These are phyloP conservation scores for Aldrovandia affinis DNA, from an alignment of 2,797 vertebrate genomes.

Conservation along the genomic window DNA sequence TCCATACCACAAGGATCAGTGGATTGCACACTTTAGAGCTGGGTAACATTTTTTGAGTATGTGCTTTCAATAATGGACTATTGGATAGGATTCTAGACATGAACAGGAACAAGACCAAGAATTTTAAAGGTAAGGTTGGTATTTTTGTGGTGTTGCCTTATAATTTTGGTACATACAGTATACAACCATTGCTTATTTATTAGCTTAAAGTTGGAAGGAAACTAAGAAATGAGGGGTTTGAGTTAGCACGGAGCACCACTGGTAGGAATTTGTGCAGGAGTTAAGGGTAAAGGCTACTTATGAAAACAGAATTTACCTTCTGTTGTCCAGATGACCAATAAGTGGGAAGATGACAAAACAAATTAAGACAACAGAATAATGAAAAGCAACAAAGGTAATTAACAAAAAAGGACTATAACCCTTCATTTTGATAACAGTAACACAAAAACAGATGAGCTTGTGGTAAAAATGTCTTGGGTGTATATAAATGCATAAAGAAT, in stretches of 20 bases:
- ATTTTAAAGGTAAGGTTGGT: neutral
- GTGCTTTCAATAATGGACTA: neutral
- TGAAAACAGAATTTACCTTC: conserved; percentile 85
- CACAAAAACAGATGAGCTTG: neutral
- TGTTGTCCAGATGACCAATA: conserved; percentile 76
- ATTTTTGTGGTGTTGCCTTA: conserved; percentile 37
- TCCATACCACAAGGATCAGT: neutral
- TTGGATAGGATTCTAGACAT: neutral
- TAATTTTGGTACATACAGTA: neutral
- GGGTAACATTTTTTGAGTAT: neutral
- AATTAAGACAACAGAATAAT: conserved; percentile 56
- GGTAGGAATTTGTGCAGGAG: conserved; percentile 56
- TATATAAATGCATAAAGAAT: too few relatives aligned
- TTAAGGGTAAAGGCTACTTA: conserved; percentile 57
- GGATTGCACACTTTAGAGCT: neutral
- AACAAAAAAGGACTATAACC: neutral
- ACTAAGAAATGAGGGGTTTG: neutral
- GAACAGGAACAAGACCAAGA: neutral
- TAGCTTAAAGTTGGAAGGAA: conserved; percentile 26
- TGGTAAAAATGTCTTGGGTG: neutral
- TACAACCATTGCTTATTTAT: neutral
- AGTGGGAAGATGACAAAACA: conserved; percentile 60
- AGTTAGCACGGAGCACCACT: neutral
- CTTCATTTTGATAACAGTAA: neutral
- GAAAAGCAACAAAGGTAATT: neutral